These are phyloP conservation scores for Corvus hawaiiensis DNA, from an alignment of 2,113 vertebrate species.

Conservation along the genomic window DNA sequence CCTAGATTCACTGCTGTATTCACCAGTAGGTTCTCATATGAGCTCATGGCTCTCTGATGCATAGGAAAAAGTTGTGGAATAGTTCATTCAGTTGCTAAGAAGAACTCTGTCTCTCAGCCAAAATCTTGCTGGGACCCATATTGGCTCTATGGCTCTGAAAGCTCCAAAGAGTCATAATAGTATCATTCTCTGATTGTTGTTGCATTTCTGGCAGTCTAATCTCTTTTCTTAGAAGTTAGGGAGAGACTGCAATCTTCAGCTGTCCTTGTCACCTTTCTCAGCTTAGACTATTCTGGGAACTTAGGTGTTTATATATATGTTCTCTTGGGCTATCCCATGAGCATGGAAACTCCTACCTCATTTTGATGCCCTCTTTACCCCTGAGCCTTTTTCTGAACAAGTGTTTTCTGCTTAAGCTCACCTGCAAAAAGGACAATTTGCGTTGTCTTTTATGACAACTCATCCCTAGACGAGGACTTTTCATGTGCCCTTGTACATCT, in stretches of 20 bases:
- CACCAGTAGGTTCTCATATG: not conserved
- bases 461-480: not conserved
- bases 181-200: not conserved
- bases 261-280: not conserved
- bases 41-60: not conserved
- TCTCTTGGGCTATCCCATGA: not conserved
- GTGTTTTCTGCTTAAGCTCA: not conserved
- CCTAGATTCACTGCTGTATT: not conserved
- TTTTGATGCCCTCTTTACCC: not conserved
- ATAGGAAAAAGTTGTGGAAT: not conserved
- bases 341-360: not conserved
- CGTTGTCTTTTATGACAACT: not conserved
- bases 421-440: not conserved
- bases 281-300: not conserved
- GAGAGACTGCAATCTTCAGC: not conserved
- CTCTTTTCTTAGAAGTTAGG: not conserved
- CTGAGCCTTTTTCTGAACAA: not conserved
- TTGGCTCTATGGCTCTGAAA: not conserved
- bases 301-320: not conserved
- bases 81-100: not conserved
- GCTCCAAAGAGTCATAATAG: not conserved
- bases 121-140: not conserved
- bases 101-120: not conserved
- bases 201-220: not conserved
- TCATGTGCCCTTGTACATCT: not conserved